Evolutionary conservation across 2,113 vertebrate species (phyloP), one percentile per base, ranked within the genome.

Genomic region (Gopherus flavomarginatus): DNA sequence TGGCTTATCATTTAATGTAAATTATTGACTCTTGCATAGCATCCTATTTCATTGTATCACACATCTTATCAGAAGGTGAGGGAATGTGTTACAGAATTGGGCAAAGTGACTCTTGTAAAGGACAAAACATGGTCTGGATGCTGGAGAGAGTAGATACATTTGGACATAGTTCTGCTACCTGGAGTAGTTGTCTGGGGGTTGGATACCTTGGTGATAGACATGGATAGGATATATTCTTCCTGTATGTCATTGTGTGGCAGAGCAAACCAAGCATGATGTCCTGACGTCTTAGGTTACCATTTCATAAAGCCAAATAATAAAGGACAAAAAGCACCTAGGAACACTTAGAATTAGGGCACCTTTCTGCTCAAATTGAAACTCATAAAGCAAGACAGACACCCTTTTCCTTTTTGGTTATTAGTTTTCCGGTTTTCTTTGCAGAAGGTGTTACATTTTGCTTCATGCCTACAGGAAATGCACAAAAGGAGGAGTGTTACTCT

Each of bases 191-290:
- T 2, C 0, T 4, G 47, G 75, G 31, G 17, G 1, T 3, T 12
- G 4, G 0, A 0, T 54, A 5, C 0, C 1, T 47, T 1, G 3
- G 44, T 24, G 54, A 26, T 0, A 6, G 11, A 47, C 8, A 8
- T 27, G 26, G 69, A 90, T 3, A 53, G 13, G 38, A 31, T 83
- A 21, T 88, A 81, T 82, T 88, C 56, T 88, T 52, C 35, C 77
- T 42, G 54, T 49, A 38, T 0, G 0, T 3, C 88, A 47, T 17
- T 50, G 38, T 3, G 0, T 0, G 29, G 13, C 1, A 5, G n/a
- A 7, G 1, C 53, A 82, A 77, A 65, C 50, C 81, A 52, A 81
- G 13, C 6, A n/a, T 65, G 12, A 38, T 35, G 47, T 7, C 10
- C 8, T 54, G 50, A 9, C 21, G 8, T 77, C 4, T 81, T 24